These are phyloP conservation scores for Ciconia stormi DNA, from an alignment of 2,113 vertebrate genomes.

Conservation along the genomic window DNA sequence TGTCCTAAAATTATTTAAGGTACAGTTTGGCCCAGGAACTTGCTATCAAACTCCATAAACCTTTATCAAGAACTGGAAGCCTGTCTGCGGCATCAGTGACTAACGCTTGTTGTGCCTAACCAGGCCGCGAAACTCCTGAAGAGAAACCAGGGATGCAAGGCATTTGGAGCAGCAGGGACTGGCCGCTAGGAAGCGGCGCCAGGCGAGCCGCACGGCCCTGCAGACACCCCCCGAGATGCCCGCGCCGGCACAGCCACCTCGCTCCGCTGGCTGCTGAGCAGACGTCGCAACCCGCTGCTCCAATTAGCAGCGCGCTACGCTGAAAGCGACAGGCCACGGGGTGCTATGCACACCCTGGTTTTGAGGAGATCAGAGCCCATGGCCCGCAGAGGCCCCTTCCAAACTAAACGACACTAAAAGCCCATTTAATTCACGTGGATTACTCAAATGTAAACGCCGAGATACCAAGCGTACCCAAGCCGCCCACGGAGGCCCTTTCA, in stretches of 20 bases:
- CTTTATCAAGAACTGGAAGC: not conserved
- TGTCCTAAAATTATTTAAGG: not conserved
- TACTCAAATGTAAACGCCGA: not conserved
- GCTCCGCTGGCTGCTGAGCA: rapidly evolving
- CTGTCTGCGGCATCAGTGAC: not conserved
- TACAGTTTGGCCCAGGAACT: not conserved
- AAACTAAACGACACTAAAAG: not conserved
- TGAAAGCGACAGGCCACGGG: rapidly evolving
- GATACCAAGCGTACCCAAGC: no score
- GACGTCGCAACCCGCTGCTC: rapidly evolving
- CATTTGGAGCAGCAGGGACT: rapidly evolving
- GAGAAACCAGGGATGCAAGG: rapidly evolving
- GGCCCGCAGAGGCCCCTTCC: not conserved
- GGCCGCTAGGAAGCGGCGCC: not conserved
- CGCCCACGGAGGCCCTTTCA: not conserved
- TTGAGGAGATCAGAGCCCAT: rapidly evolving
- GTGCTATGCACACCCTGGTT: rapidly evolving
- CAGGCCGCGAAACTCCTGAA: not conserved
- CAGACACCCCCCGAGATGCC: rapidly evolving
- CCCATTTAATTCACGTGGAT: not conserved
- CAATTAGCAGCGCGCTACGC: rapidly evolving
- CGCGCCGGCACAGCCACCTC: no score
- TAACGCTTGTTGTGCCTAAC: not conserved
- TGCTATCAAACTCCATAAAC: not conserved
- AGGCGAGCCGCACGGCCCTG: not conserved